A percentile compares a stretch with the other conserved stretches of the same genome.
These are phyloP conservation scores for Probaryconus sp. DNA, from an alignment of 1,140 invertebrate species.

Conservation along the genomic window DNA sequence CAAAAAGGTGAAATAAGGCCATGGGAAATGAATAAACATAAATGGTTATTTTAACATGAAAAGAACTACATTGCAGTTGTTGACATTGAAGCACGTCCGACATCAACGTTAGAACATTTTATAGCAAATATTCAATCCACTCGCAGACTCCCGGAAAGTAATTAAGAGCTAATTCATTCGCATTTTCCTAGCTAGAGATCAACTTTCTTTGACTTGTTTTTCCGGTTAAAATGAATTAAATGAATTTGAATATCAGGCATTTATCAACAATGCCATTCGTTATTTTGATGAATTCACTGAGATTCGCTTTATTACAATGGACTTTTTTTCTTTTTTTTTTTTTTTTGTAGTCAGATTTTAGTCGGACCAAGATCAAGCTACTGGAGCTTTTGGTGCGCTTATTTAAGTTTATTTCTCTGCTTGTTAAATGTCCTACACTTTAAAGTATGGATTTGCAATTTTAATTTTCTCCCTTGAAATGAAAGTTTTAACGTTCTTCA, in stretches of 20 bases:
- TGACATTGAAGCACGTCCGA: slow-evolving; percentile 21
- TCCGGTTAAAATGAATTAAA: slow-evolving; percentile 18
- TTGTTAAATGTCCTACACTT: too few species aligned
- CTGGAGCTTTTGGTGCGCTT: too few species aligned
- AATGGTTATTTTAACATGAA: slow-evolving; percentile 42
- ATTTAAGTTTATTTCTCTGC: too few species aligned
- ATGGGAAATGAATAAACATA: slow-evolving; percentile 57
- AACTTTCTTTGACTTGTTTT: slow-evolving; percentile 24
- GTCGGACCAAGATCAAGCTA: too few species aligned
- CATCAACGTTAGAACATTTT: slow-evolving; percentile 4
- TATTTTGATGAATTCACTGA: slow-evolving; percentile 29
- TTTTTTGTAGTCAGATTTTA: too few species aligned
- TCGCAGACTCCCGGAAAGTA: slow-evolving; percentile 14
- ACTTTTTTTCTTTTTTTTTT: too few species aligned
- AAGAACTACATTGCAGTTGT: slow-evolving; percentile 33
- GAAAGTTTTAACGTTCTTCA: too few species aligned
- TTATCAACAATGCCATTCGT: slow-evolving; percentile 25
- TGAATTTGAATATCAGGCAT: slow-evolving; percentile 27
- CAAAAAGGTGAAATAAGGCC: slow-evolving; percentile 35
- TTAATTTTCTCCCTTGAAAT: too few species aligned
- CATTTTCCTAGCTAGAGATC: background rate
- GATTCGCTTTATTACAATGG: too few species aligned
- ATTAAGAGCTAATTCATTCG: slow-evolving; percentile 43
- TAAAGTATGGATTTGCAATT: too few species aligned
- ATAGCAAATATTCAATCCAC: slow-evolving; percentile 8